Conservation (phyloP, 1,140 invertebrate genomes). For the Scaptodrosophila lebanonensis region DNA sequence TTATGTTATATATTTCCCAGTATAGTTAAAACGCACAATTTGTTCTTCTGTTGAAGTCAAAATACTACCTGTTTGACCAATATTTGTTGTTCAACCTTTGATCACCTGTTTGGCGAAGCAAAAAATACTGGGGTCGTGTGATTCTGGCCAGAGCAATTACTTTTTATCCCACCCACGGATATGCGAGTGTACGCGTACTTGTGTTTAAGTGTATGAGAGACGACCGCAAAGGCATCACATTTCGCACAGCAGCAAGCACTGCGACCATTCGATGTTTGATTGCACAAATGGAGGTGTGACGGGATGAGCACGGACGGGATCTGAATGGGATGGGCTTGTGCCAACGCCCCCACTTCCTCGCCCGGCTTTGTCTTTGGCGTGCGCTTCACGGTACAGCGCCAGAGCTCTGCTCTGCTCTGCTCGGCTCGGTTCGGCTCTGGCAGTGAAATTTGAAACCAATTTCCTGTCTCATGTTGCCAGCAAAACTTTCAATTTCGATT, state of each 20-base stretch:
- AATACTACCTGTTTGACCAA: too few species aligned
- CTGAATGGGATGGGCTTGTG: constrained; percentile 31
- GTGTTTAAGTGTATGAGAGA: not conserved
- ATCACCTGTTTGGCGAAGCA: too few species aligned
- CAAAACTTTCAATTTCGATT: constrained; percentile 63
- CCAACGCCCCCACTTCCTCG: not conserved
- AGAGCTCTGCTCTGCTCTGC: too few species aligned
- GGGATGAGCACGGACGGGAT: constrained; percentile 20
- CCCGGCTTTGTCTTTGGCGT: constrained; percentile 33
- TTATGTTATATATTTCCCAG: too few species aligned
- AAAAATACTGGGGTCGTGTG: too few species aligned
- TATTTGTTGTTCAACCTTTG: too few species aligned
- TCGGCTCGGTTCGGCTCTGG: not conserved
- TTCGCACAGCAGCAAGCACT: constrained; percentile 4
- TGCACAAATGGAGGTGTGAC: constrained; percentile 29
- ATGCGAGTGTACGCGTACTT: not conserved
- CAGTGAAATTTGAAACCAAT: constrained; percentile 41
- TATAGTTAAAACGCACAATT: too few species aligned
- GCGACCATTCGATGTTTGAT: constrained; percentile 46
- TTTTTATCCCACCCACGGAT: constrained; percentile 9
- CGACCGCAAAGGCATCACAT: constrained; percentile 30
- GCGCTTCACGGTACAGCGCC: constrained; percentile 17
- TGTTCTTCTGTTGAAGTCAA: too few species aligned
- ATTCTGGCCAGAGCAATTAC: too few species aligned
- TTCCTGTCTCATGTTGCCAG: constrained; percentile 28